Evolutionary conservation across 1,140 invertebrate species (phyloP).

Genomic region (Pseudomyrmex pallidus): DNA sequence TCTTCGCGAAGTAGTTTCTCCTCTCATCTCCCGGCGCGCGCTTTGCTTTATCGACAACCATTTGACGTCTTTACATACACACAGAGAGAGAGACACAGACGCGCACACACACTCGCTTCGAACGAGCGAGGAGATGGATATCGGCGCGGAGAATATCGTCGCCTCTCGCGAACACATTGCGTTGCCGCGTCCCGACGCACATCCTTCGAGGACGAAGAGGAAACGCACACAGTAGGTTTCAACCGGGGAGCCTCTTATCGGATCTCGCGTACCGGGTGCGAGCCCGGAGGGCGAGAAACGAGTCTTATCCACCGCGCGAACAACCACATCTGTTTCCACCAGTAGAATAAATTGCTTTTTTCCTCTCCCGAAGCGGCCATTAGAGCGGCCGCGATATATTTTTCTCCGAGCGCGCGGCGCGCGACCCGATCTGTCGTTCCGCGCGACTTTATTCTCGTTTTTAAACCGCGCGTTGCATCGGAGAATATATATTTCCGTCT

Average conservation of each 20-base stretch:
- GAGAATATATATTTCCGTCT: not conserved
- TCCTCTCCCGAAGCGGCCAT: conserved; percentile 63
- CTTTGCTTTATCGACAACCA: not conserved
- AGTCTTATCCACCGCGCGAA: conserved; percentile 65
- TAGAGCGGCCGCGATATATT: conserved; percentile 60
- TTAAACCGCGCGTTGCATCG: not conserved
- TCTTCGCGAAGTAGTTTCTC: not conserved
- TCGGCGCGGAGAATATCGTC: conserved; percentile 15
- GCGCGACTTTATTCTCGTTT: conserved; percentile 56
- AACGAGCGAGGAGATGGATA: conserved; percentile 4
- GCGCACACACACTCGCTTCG: not conserved
- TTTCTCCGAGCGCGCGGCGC: not conserved
- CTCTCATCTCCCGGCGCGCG: not conserved
- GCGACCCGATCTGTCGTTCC: conserved; percentile 10
- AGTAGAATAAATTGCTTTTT: conserved; percentile 67
- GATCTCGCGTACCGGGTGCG: conserved; percentile 64
- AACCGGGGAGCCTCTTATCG: conserved; percentile 71
- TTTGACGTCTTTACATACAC: not conserved
- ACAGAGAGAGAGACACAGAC: too few species aligned
- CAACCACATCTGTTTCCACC: conserved; percentile 60
- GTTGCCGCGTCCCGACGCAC: too few species aligned
- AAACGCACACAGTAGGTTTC: conserved; percentile 34
- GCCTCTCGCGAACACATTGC: not conserved
- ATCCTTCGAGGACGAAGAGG: conserved; percentile 2
- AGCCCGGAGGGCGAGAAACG: conserved; percentile 69